Base-by-base conservation (phyloP, 2,888 invertebrate genomes). In the Drosophila recens region DNA sequence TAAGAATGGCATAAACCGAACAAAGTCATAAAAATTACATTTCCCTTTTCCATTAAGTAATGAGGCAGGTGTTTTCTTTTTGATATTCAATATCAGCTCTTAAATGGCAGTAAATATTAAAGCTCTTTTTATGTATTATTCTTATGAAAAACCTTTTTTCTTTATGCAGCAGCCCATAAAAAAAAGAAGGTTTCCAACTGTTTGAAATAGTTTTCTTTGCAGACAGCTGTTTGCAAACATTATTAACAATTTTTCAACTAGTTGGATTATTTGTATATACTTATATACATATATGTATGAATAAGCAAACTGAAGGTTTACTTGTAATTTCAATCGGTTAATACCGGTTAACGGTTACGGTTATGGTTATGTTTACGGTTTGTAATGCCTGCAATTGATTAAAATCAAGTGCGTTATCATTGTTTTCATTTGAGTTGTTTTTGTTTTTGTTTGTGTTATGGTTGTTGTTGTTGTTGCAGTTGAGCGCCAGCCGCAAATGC, bases 361-460 rank as follows among this genome's bases (percentile, higher is more conserved):
- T 27, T 27, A 6, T 0, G 27, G 23, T 4, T 23, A 6, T 0
- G 27, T 3, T 4, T 23, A 20, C 20, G 23, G 23, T 23, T 27
- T 27, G n/a, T 6, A 27, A 6, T 27, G 6, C 1, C 27, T 27
- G 27, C 13, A 23, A 36, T 27, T 57, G 53, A 64, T 43, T 45
- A 51, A 9, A 63, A 20, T 62, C 45, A 42, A 54, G 34, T 68
- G 54, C 40, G 65, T 79, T 79, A 76, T 79, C 74, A 79, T 36
- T 73, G 57, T 34, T 45, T 34, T 57, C 23, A 10, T 58, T 42
- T 42, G 5, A 27, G 27, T 40, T 40, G 9, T 40, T 40, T 15
- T 34, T 56, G 9, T 38, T 45, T 15, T 72, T 4, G 42, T 40
- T 40, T 15, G 27, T 56, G 9, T 38, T 45, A 20, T 72, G 3